These are phyloP conservation scores for Morpho helenor DNA, from an alignment of 2,888 invertebrate species.

Conservation along the genomic window DNA sequence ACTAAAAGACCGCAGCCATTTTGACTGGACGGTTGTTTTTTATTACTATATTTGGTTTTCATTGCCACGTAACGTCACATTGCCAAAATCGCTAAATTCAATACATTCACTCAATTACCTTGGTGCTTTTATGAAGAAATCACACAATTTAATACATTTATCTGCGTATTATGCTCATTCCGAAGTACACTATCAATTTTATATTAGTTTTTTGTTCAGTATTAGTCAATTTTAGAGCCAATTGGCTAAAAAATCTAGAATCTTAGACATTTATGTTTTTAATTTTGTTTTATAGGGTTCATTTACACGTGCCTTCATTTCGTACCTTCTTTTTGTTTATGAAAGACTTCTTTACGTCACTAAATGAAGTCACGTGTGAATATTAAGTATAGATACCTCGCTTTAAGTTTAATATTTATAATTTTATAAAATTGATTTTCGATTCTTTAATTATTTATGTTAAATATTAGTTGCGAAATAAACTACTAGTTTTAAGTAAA, in stretches of 20 bases:
- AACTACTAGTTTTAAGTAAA: constrained; percentile 9
- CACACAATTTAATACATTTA: too few relatives aligned
- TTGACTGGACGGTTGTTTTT: too few relatives aligned
- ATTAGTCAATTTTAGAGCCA: constrained; percentile 31
- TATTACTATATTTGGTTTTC: too few relatives aligned
- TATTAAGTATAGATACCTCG: constrained; percentile 27
- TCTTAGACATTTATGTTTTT: constrained; percentile 8
- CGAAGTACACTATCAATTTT: constrained; percentile 41
- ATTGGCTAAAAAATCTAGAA: constrained; percentile 10
- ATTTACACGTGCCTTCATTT: neutral
- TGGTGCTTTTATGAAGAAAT: constrained; percentile 31
- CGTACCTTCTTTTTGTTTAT: neutral
- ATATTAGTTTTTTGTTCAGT: constrained; percentile 35
- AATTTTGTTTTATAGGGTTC: constrained; percentile 1
- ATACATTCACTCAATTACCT: constrained; percentile 4
- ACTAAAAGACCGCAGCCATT: too few relatives aligned
- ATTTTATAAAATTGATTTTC: constrained; percentile 3
- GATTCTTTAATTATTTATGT: constrained; percentile 40
- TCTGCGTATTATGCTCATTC: constrained; percentile 28
- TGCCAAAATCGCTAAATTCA: neutral
- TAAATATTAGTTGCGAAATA: constrained; percentile 17
- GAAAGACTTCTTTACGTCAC: neutral
- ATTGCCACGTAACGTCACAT: too few relatives aligned
- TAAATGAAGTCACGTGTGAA: neutral
- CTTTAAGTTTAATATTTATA: constrained; percentile 18